These are phyloP conservation scores for Pithecia hirsuta DNA, from an alignment of 2,797 vertebrate species.

Conservation along the genomic window DNA sequence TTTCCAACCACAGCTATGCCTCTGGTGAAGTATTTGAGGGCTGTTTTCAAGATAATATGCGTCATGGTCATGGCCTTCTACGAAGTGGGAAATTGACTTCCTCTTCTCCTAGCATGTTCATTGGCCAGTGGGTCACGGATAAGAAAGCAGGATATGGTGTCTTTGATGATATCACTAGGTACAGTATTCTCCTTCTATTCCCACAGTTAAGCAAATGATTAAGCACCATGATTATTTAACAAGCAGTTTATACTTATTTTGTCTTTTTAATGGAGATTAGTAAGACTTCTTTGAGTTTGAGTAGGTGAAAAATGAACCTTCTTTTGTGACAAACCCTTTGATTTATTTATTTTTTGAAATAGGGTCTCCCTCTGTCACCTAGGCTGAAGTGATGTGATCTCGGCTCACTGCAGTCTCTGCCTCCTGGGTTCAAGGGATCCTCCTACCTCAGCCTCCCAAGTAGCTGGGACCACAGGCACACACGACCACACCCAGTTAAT, in stretches of 20 bases:
- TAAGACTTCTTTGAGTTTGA: constrained; percentile 11
- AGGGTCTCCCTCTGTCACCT: neutral
- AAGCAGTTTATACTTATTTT: constrained; percentile 1
- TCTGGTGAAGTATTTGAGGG: constrained; percentile 97
- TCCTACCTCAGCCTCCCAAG: neutral
- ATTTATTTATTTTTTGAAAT: neutral
- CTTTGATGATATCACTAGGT: constrained; percentile 99
- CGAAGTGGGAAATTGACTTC: constrained; percentile 96
- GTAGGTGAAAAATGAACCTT: neutral
- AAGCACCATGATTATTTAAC: constrained; percentile 13
- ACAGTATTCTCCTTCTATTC: constrained; percentile 50
- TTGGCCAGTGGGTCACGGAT: constrained; percentile 96
- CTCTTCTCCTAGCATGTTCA: constrained; percentile 97
- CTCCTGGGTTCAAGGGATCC: neutral
- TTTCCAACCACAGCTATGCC: constrained; percentile 89
- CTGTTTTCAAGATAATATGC: constrained; percentile 94
- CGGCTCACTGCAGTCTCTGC: neutral
- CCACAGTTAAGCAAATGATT: neutral
- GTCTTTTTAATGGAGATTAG: neutral
- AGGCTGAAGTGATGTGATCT: neutral
- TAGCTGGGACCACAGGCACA: neutral
- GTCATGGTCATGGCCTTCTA: constrained; percentile 95
- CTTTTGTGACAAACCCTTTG: constrained; percentile 13
- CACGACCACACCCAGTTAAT: neutral
- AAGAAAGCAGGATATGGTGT: constrained; percentile 97